These are phyloP conservation scores for Aricia artaxerxes DNA, from an alignment of 2,888 invertebrate genomes.

Conservation along the genomic window DNA sequence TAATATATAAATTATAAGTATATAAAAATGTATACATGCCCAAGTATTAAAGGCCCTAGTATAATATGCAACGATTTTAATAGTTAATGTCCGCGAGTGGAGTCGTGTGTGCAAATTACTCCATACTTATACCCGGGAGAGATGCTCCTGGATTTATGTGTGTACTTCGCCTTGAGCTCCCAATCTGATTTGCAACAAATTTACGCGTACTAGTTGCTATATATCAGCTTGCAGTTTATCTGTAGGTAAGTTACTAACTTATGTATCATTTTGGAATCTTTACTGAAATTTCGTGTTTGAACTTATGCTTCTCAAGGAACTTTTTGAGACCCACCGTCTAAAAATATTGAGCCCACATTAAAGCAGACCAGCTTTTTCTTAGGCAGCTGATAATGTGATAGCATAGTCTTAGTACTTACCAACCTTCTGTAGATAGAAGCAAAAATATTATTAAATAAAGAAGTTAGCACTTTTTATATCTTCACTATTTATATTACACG, in stretches of 20 bases:
- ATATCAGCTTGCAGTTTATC: slow-evolving; percentile 3
- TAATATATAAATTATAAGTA: too few species aligned
- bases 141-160: slow-evolving; percentile 68
- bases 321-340: too few species aligned
- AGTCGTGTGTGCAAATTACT: slow-evolving; percentile 74
- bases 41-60: slow-evolving; percentile 50
- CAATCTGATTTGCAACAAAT: slow-evolving; percentile 53
- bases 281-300: too few species aligned
- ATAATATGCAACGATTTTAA: slow-evolving; percentile 80
- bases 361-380: too few species aligned
- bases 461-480: neutral
- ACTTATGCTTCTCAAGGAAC: too few species aligned
- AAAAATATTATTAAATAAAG: neutral
- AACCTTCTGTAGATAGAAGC: too few species aligned
- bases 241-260: neutral
- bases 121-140: slow-evolving; percentile 70
- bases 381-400: too few species aligned
- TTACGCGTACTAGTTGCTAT: slow-evolving; percentile 38
- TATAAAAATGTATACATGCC: slow-evolving; percentile 2
- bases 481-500: neutral
- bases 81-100: slow-evolving; percentile 75
- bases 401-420: too few species aligned
- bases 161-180: slow-evolving; percentile 59
- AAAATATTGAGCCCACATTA: too few species aligned
- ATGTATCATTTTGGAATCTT: too few species aligned